Evolutionary conservation across 2,888 invertebrate genomes (phyloP).

Genomic region (Harmothoe impar): DNA sequence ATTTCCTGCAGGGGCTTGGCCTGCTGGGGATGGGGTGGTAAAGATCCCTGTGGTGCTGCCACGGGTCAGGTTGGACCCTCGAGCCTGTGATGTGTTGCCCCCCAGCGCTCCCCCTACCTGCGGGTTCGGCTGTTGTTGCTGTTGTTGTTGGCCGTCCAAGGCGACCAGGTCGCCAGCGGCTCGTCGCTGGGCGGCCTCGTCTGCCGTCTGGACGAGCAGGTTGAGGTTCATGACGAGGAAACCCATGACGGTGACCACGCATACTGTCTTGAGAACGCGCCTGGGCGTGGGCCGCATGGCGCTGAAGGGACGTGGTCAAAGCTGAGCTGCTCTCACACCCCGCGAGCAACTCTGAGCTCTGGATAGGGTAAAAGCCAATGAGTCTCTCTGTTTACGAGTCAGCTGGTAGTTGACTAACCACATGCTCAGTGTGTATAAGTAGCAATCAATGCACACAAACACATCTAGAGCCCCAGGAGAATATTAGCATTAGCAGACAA

Average conservation of each 20-base stretch:
- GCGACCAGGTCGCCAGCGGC: background rate
- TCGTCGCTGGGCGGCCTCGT: slow-evolving; percentile 40
- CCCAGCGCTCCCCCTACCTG: background rate
- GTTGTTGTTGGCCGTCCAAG: slow-evolving; percentile 36
- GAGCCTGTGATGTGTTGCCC: background rate
- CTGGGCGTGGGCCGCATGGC: slow-evolving; percentile 69
- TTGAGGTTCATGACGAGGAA: slow-evolving; percentile 69
- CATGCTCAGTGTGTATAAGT: too few relatives aligned
- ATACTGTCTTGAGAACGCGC: slow-evolving; percentile 67
- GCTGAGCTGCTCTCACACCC: slow-evolving; percentile 37
- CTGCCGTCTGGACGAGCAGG: slow-evolving; percentile 66
- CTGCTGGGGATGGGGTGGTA: background rate
- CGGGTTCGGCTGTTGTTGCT: background rate
- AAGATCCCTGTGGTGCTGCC: background rate
- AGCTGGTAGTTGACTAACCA: too few relatives aligned
- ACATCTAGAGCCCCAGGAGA: too few relatives aligned
- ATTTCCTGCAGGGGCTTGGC: background rate
- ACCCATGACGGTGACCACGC: slow-evolving; percentile 65
- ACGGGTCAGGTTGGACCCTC: background rate
- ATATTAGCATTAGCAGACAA: too few relatives aligned
- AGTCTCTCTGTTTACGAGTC: too few relatives aligned
- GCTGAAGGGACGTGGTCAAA: background rate
- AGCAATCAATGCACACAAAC: too few relatives aligned
- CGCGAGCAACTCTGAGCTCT: background rate
- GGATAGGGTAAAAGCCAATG: background rate